phyloP scores from a whole-genome alignment of 2,113 vertebrate genomes.

The Leptocoma aspasia region DNA sequence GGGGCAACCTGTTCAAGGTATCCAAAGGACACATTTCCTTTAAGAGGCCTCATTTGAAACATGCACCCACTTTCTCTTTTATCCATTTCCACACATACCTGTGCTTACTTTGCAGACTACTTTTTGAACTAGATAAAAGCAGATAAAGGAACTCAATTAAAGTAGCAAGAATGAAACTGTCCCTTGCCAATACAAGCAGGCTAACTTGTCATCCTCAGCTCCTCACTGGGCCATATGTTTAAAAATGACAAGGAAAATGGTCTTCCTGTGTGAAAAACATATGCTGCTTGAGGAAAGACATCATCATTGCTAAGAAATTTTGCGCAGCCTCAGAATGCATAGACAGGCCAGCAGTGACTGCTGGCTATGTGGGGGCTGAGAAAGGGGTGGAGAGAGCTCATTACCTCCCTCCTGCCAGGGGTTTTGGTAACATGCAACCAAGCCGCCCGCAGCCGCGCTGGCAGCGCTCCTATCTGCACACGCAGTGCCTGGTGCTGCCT shows the following conservation, averaged over 20 bases:
- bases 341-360: neutral
- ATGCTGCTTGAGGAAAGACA: neutral
- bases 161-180: constrained; percentile 26
- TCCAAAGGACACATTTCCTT: neutral
- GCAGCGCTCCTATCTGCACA: constrained; percentile 50
- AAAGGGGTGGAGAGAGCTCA: neutral
- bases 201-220: neutral
- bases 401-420: neutral
- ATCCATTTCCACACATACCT: neutral
- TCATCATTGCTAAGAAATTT: neutral
- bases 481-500: neutral
- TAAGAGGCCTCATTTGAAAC: neutral
- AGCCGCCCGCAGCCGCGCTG: neutral
- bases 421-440: neutral
- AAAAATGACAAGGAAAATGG: constrained; percentile 7
- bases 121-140: constrained; percentile 39
- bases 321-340: neutral
- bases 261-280: constrained; percentile 4
- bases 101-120: neutral
- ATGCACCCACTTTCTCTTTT: neutral
- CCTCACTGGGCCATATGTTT: neutral
- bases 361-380: neutral
- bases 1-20: neutral
- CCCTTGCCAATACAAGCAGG: neutral
- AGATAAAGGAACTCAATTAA: constrained; percentile 48